Evolutionary conservation across 2,113 vertebrate genomes (phyloP).

Genomic region (Oxygymnocypris stewartii): DNA sequence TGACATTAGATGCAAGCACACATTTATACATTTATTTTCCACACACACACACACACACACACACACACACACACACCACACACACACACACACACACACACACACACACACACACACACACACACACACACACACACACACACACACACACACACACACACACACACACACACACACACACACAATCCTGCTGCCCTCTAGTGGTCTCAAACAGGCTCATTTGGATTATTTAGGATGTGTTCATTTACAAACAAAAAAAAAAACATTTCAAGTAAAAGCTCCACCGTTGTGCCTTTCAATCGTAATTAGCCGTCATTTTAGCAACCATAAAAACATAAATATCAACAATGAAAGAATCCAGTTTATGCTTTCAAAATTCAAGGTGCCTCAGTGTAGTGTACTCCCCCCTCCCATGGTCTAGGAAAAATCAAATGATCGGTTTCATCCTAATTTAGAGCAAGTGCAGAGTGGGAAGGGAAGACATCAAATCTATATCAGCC

Average conservation of each 20-base stretch:
- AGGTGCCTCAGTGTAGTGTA: conserved; percentile 43
- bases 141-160: too few relatives aligned
- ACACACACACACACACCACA: too few relatives aligned
- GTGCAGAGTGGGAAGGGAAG: neutral
- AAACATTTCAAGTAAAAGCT: conserved; percentile 59
- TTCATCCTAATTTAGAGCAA: neutral
- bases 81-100: too few relatives aligned
- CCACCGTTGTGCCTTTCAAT: conserved; percentile 41
- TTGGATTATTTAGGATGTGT: conserved; percentile 42
- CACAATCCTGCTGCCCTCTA: conserved; percentile 40
- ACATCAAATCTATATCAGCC: neutral
- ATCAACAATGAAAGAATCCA: conserved; percentile 32
- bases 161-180: conserved; percentile 41
- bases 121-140: too few relatives aligned
- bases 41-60: conserved; percentile 33
- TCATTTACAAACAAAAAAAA: conserved; percentile 29
- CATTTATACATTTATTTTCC: neutral
- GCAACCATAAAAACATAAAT: conserved; percentile 52
- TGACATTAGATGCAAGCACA: conserved; percentile 44
- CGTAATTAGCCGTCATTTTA: conserved; percentile 29
- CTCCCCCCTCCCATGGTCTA: conserved; percentile 4
- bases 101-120: too few relatives aligned
- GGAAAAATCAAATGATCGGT: neutral
- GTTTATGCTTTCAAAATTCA: conserved; percentile 35
- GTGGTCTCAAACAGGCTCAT: conserved; percentile 38